Base-by-base conservation (phyloP, 2,888 invertebrate genomes). In the Phorcus lineatus region DNA sequence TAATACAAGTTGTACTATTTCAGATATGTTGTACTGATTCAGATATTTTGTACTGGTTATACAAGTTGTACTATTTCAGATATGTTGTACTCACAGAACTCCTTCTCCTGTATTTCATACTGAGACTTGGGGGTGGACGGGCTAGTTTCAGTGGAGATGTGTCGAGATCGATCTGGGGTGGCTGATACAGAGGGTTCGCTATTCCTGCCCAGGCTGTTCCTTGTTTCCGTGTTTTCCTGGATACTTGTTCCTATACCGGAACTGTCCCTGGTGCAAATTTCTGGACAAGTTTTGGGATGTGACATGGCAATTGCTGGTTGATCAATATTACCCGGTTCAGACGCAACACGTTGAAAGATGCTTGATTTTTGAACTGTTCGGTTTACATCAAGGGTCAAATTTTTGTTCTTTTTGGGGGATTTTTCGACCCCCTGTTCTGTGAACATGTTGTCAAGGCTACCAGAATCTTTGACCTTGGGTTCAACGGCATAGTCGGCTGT, bases 51-150 rank as follows among this genome's bases (percentile, higher is more conserved):
- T n/a, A n/a, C n/a, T n/a, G n/a, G n/a, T n/a, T n/a, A n/a, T n/a
- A n/a, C n/a, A n/a, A n/a, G n/a, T n/a, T n/a, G n/a, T n/a, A n/a
- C n/a, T n/a, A n/a, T n/a, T n/a, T n/a, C n/a, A n/a, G n/a, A n/a
- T n/a, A n/a, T n/a, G n/a, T n/a, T n/a, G 47, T 3, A 81, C 84
- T 78, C 82, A 84, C 84, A 66, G 36, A 79, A 79, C 13, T 77
- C 79, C 24, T 67, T 62, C 17, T 82, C 84, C 22, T 82, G 84
- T 67, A 81, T 77, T 22, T 84, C 84, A 66, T 67, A 81, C 74
- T 79, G 80, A 17, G 80, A 83, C 52, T 66, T 81, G 6, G 81
- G 70, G 47, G 47, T 47, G 4, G 47, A 47, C 13, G 47, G 47
- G 11, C 79, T 80, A 19, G 81, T 40, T 17, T 53, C 53, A 16